Evolutionary conservation across 2,113 vertebrate species (phyloP).

Genomic region (Amazona vittata): DNA sequence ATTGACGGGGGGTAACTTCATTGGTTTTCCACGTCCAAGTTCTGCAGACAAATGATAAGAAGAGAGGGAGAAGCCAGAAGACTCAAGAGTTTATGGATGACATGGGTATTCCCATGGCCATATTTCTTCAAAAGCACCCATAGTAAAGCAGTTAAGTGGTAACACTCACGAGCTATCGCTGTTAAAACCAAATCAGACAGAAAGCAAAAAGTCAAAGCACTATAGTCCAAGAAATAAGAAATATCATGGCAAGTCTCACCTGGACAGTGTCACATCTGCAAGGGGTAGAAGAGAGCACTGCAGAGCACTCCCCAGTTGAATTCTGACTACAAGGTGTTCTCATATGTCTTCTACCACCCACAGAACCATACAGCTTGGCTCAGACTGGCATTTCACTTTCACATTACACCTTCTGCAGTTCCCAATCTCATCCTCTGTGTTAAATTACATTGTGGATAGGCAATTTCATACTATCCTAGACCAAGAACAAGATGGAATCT

Average conservation of each 20-base stretch:
- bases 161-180: neutral
- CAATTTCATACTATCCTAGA: neutral
- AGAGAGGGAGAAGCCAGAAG: neutral
- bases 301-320: neutral
- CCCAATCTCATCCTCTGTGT: neutral
- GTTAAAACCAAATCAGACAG: neutral
- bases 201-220: slow-evolving; percentile 1
- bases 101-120: neutral
- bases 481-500: neutral
- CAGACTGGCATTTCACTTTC: neutral
- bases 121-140: neutral
- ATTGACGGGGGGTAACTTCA: neutral
- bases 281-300: neutral
- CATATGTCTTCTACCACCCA: neutral
- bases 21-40: neutral
- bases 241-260: neutral
- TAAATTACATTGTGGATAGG: neutral
- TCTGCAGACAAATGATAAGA: neutral
- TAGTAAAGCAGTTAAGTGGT: neutral
- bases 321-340: neutral
- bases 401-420: neutral
- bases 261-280: neutral
- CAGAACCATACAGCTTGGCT: neutral
- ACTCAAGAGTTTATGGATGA: neutral
- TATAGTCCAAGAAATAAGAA: neutral